These are phyloP conservation scores for Nymphicus hollandicus DNA, from an alignment of 2,113 vertebrate species.

Conservation along the genomic window DNA sequence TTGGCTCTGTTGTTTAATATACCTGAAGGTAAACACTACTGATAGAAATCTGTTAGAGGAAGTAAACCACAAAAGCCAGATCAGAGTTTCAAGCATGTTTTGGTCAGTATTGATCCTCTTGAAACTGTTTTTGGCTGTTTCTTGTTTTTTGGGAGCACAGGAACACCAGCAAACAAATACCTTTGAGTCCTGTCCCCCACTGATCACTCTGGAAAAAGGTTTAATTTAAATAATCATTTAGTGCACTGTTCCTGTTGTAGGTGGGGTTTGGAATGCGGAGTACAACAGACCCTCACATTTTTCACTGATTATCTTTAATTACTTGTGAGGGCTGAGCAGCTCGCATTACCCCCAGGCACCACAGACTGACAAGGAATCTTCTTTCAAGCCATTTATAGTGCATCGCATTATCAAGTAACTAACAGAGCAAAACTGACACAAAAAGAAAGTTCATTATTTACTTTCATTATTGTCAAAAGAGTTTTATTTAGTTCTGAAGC, in stretches of 20 bases:
- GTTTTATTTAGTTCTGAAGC: constrained; percentile 50
- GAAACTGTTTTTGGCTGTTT: background rate
- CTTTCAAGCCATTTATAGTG: constrained; percentile 70
- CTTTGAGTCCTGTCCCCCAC: background rate
- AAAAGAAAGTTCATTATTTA: constrained; percentile 66
- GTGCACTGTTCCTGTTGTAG: constrained; percentile 56
- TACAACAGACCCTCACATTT: constrained; percentile 71
- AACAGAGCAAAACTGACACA: constrained; percentile 70
- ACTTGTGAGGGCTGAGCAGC: constrained; percentile 73
- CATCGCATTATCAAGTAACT: constrained; percentile 58
- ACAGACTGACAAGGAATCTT: constrained; percentile 72
- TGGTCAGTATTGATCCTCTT: background rate
- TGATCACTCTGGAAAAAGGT: background rate
- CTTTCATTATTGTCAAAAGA: constrained; percentile 50
- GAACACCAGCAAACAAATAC: background rate
- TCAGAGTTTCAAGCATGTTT: background rate
- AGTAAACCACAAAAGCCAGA: background rate
- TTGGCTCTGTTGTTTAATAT: background rate
- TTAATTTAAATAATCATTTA: constrained; percentile 64
- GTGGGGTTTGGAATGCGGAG: constrained; percentile 77
- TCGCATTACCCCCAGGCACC: constrained; percentile 58
- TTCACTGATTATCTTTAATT: constrained; percentile 84
- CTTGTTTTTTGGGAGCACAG: background rate
- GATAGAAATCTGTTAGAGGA: constrained; percentile 47
- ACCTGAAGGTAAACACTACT: constrained; percentile 14